These are phyloP conservation scores for Xylocampa areola DNA, from an alignment of 2,888 invertebrate genomes.

Conservation along the genomic window DNA sequence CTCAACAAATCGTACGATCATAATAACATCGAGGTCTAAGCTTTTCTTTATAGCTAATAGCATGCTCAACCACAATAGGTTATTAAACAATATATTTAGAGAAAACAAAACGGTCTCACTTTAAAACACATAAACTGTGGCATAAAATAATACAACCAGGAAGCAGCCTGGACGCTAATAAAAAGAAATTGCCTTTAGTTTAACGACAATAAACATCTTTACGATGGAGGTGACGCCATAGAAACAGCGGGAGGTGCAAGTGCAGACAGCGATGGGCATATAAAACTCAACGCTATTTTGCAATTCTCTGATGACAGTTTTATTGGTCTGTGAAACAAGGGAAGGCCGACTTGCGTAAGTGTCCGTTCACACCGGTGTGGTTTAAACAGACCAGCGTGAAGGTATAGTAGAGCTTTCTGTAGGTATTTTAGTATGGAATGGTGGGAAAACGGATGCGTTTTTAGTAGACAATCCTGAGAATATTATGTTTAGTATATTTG, in stretches of 20 bases:
- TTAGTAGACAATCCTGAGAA: too few species aligned
- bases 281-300: not conserved
- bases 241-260: conserved; percentile 28
- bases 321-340: too few species aligned
- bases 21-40: not conserved
- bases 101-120: conserved; percentile 50
- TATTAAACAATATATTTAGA: conserved; percentile 43
- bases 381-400: too few species aligned
- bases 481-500: too few species aligned
- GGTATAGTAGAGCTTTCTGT: too few species aligned
- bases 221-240: conserved; percentile 62
- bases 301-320: too few species aligned
- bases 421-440: too few species aligned
- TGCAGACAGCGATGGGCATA: not conserved
- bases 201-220: conserved; percentile 79
- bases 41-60: conserved; percentile 5
- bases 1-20: not conserved
- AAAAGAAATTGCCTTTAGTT: conserved; percentile 73
- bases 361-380: too few species aligned
- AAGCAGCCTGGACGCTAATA: conserved; percentile 71
- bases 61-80: conserved; percentile 24
- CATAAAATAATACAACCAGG: conserved; percentile 68
- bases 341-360: too few species aligned
- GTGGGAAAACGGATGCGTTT: too few species aligned
- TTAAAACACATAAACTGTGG: conserved; percentile 54